Conservation (phyloP, 1,140 invertebrate genomes). For the Panagrolaimus sp. region DNA sequence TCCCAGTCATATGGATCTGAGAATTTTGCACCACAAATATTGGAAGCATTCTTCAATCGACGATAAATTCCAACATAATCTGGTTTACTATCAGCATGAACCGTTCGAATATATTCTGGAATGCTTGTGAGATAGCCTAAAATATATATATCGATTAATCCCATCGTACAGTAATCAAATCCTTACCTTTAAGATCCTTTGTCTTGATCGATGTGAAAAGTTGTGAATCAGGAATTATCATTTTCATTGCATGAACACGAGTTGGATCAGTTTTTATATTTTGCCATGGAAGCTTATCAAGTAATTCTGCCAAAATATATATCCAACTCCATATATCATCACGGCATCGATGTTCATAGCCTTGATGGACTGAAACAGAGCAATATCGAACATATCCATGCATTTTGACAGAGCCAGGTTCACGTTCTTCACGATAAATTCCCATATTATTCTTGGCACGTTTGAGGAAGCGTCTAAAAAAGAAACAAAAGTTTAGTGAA, state of each 20-base stretch:
- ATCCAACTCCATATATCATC: constrained; percentile 13
- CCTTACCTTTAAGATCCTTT: no score
- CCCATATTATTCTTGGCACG: constrained; percentile 1
- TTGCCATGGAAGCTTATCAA: neutral
- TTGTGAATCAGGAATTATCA: constrained; percentile 8
- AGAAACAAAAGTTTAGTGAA: no score
- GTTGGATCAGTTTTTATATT: constrained; percentile 1
- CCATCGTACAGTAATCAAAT: no score
- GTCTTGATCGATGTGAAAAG: neutral
- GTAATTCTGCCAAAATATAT: constrained; percentile 1
- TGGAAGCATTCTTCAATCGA: neutral
- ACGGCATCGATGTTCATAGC: constrained; percentile 10
- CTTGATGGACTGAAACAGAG: neutral
- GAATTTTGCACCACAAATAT: neutral
- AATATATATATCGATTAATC: neutral
- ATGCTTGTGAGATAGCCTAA: neutral
- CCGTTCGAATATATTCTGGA: neutral
- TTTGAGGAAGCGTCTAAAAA: neutral
- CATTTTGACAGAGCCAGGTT: neutral
- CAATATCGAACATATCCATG: neutral
- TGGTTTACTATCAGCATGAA: constrained; percentile 5
- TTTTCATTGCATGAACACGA: neutral
- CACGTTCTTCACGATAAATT: constrained; percentile 12
- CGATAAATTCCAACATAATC: constrained; percentile 15
- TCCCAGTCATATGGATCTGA: constrained; percentile 11